Conservation (phyloP, 2,888 invertebrate genomes). For the Athalia rosae region DNA sequence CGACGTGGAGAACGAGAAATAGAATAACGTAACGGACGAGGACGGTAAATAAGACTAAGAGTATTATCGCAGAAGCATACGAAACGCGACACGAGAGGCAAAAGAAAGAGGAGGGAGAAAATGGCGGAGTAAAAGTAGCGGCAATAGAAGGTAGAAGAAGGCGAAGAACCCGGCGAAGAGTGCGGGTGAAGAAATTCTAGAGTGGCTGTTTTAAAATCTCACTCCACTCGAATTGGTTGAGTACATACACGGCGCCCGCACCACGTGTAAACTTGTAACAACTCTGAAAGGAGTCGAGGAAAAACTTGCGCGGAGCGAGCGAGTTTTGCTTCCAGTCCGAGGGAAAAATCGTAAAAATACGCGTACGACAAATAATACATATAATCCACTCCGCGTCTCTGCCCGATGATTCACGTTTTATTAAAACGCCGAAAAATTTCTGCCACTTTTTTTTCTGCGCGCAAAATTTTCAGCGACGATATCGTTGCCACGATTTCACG, state of each 20-base stretch:
- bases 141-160: not conserved
- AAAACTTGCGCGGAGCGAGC: not conserved
- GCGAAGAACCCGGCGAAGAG: not conserved
- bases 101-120: not conserved
- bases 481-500: too few relatives aligned
- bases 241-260: not conserved
- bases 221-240: conserved; percentile 24
- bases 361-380: conserved; percentile 4
- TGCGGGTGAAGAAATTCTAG: not conserved
- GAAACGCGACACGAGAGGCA: conserved; percentile 1
- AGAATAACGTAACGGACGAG: conserved; percentile 35
- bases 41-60: conserved; percentile 26
- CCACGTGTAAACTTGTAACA: conserved; percentile 7
- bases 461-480: too few relatives aligned
- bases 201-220: conserved; percentile 9
- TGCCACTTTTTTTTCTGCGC: too few relatives aligned
- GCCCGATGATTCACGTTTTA: too few relatives aligned
- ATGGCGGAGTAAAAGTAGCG: not conserved
- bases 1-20: not conserved
- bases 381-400: not conserved
- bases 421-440: too few relatives aligned
- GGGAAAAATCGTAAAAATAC: not conserved
- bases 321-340: not conserved
- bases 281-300: conserved; percentile 19
- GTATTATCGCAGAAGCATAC: conserved; percentile 13